Evolutionary conservation across 2,797 vertebrate genomes (phyloP), one percentile per base, ranked within the genome.

Genomic region (Danio kyathit): DNA sequence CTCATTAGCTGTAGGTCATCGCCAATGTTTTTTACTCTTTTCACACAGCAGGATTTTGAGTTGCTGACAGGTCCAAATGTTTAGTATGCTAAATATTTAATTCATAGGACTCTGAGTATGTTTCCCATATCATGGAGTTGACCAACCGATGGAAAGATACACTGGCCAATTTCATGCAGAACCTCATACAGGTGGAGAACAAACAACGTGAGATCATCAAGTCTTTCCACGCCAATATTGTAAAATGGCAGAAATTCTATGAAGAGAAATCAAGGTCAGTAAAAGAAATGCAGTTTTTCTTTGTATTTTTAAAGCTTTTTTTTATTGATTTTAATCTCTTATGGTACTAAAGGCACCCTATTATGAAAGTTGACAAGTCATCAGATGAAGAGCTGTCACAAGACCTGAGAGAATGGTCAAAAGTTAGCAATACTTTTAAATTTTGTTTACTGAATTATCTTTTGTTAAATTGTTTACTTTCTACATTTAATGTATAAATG

Each of bases 31-130:
- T n/a, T n/a, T n/a, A n/a, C n/a, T n/a, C n/a, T n/a, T n/a, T n/a
- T n/a, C n/a, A n/a, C n/a, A n/a, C n/a, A n/a, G n/a, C n/a, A n/a
- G n/a, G n/a, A n/a, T n/a, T n/a, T n/a, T n/a, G n/a, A n/a, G n/a
- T n/a, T n/a, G n/a, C n/a, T n/a, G n/a, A n/a, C n/a, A n/a, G n/a
- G n/a, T n/a, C n/a, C n/a, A n/a, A n/a, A n/a, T n/a, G n/a, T n/a
- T n/a, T n/a, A n/a, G n/a, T n/a, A n/a, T n/a, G n/a, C n/a, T n/a
- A n/a, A n/a, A n/a, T n/a, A n/a, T n/a, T n/a, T n/a, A n/a, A 29
- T 88, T 44, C 64, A 17, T 78, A 97, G 96, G 96, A 96, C 81
- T 88, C 89, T 0, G 88, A 88, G 79, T 94, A 97, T 66, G 81
- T 96, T 79, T 88, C 87, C 38, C 10, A 64, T 67, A 83, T 97